A percentile compares a stretch with the other conserved stretches of the same genome.
Conservation (phyloP, 2,888 invertebrate species). For the Malthinus seriepunctatus region DNA sequence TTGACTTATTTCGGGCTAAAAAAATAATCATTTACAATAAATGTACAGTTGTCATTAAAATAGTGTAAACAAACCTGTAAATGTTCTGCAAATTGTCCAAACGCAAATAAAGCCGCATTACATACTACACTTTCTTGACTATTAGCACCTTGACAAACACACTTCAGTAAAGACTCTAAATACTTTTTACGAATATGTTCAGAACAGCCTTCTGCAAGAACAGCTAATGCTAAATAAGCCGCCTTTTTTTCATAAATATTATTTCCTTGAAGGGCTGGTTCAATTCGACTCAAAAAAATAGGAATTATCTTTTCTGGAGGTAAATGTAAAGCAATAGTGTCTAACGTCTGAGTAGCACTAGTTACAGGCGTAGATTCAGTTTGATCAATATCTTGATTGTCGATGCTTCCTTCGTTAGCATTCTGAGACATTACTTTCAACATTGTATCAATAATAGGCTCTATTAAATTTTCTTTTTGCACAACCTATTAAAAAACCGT, state of each 20-base stretch:
- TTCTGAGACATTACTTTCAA: slow-evolving; percentile 70
- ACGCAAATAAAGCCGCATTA: slow-evolving; percentile 76
- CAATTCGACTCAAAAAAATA: slow-evolving; percentile 65
- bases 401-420: slow-evolving; percentile 61
- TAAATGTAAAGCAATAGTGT: slow-evolving; percentile 72
- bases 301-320: slow-evolving; percentile 78
- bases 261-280: slow-evolving; percentile 65
- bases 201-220: slow-evolving; percentile 78
- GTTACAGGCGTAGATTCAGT: slow-evolving; percentile 64
- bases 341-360: slow-evolving; percentile 74
- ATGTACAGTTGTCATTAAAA: background rate
- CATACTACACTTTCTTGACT: slow-evolving; percentile 67
- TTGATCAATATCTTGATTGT: slow-evolving; percentile 57
- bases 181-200: slow-evolving; percentile 74
- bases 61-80: slow-evolving; percentile 59
- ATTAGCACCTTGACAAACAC: slow-evolving; percentile 70
- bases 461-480: slow-evolving; percentile 71
- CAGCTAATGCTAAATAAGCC: slow-evolving; percentile 73
- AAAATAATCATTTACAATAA: background rate
- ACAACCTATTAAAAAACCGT: slow-evolving; percentile 47
- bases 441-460: slow-evolving; percentile 68
- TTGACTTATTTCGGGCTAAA: slow-evolving; percentile 73
- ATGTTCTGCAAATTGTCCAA: slow-evolving; percentile 81
- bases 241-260: slow-evolving; percentile 70
- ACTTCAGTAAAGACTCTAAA: slow-evolving; percentile 68